Percentiles rank a stretch among this genome's conserved stretches.
These are phyloP conservation scores for Polypedilum vanderplanki DNA, from an alignment of 1,140 invertebrate genomes.

Conservation along the genomic window DNA sequence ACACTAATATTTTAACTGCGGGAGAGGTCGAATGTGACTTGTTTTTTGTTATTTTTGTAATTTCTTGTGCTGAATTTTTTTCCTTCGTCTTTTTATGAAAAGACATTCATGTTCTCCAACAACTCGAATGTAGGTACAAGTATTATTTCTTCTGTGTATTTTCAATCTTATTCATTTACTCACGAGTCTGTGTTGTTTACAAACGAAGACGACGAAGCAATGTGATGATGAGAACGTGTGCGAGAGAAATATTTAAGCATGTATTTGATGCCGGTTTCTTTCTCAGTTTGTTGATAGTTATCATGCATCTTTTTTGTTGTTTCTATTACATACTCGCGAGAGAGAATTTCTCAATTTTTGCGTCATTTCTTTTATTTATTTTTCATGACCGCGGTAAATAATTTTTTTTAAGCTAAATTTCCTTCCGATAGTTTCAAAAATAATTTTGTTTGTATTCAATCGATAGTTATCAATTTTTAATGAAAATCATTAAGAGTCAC, in stretches of 20 bases:
- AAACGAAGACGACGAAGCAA: not conserved
- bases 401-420: not conserved
- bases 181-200: not conserved
- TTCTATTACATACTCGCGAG: not conserved
- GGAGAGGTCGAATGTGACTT: not conserved
- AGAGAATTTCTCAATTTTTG: not conserved
- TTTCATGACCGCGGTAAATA: not conserved
- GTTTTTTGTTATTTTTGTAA: not conserved
- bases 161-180: not conserved
- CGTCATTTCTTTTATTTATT: not conserved
- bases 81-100: too few species aligned
- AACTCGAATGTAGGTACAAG: too few species aligned
- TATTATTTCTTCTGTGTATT: not conserved
- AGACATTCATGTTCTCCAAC: too few species aligned
- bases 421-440: not conserved
- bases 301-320: not conserved
- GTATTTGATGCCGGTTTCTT: not conserved
- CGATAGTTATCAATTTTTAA: too few species aligned
- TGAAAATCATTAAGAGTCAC: too few species aligned
- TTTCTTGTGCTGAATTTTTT: constrained; percentile 6
- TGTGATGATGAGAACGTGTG: not conserved
- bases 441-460: not conserved
- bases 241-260: not conserved
- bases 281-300: not conserved
- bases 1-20: not conserved